phyloP scores from a whole-genome alignment of 2,888 invertebrate genomes.

The Xestia xanthographa region DNA sequence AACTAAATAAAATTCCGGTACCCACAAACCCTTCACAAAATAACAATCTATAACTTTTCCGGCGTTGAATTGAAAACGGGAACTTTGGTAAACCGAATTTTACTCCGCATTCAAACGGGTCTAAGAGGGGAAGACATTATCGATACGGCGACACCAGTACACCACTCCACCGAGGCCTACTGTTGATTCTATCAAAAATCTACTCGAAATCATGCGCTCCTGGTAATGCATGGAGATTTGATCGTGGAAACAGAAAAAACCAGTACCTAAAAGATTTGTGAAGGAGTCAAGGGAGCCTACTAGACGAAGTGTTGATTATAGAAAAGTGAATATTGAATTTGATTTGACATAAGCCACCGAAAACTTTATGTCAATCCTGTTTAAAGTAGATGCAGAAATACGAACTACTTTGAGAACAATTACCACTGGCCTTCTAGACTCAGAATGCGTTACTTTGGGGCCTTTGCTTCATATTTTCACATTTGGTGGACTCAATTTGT shows the following conservation, averaged over 20 bases:
- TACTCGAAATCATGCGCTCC: slow-evolving; percentile 76
- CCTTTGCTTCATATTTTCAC: neutral
- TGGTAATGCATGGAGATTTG: slow-evolving; percentile 66
- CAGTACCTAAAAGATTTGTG: neutral
- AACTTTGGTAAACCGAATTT: slow-evolving; percentile 87
- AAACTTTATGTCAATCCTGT: neutral
- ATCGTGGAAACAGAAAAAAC: neutral
- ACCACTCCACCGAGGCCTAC: slow-evolving; percentile 81
- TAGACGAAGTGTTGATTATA: neutral
- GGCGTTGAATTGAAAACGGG: slow-evolving; percentile 76
- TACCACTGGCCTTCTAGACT: neutral
- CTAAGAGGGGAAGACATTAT: slow-evolving; percentile 85
- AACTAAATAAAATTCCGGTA: slow-evolving; percentile 70
- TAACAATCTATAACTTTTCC: slow-evolving; percentile 88
- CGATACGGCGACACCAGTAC: slow-evolving; percentile 85
- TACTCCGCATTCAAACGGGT: slow-evolving; percentile 84
- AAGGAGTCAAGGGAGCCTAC: no score
- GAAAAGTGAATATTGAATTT: neutral
- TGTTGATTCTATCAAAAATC: slow-evolving; percentile 90
- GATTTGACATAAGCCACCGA: neutral
- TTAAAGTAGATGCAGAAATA: neutral
- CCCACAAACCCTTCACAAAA: slow-evolving; percentile 81
- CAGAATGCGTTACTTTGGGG: neutral
- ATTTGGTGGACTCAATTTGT: neutral
- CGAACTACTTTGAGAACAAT: neutral